phyloP scores from a whole-genome alignment of 64 coral and sea anemone species.

The Stichodactyla mertensii region DNA sequence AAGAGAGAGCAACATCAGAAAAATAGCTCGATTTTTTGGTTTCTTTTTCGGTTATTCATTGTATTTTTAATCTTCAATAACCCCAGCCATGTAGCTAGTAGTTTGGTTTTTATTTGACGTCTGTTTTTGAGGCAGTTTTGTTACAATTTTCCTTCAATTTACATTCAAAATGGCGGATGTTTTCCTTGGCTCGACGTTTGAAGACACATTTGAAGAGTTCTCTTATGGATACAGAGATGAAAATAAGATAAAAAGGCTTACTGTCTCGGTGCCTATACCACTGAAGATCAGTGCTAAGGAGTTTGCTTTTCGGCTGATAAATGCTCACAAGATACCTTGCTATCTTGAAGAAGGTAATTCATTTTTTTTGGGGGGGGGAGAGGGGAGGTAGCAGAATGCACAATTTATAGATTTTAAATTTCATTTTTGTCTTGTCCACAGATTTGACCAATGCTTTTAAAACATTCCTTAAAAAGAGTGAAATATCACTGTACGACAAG shows the following conservation, averaged over 20 bases:
- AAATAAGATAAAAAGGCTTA: conserved; percentile 37
- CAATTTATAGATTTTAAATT: too few relatives aligned
- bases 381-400: not conserved
- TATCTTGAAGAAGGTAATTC: conserved; percentile 50
- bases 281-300: conserved; percentile 38
- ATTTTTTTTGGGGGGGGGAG: not conserved
- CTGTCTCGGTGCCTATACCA: conserved; percentile 50
- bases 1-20: not conserved
- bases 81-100: not conserved
- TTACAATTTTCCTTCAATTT: not conserved
- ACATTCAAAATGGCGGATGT: conserved; percentile 23
- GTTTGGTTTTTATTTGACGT: not conserved
- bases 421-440: not conserved
- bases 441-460: conserved; percentile 59
- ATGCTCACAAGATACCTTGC: conserved; percentile 41
- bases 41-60: not conserved
- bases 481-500: conserved; percentile 41
- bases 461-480: conserved; percentile 43
- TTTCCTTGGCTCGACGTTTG: conserved; percentile 17
- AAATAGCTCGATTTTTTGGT: not conserved
- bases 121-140: not conserved
- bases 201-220: conserved; percentile 33
- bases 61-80: not conserved
- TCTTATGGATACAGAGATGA: conserved; percentile 44
- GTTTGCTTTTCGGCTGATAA: conserved; percentile 41